phyloP scores from a whole-genome alignment of 2,888 invertebrate genomes.

The Cristatella mucedo region DNA sequence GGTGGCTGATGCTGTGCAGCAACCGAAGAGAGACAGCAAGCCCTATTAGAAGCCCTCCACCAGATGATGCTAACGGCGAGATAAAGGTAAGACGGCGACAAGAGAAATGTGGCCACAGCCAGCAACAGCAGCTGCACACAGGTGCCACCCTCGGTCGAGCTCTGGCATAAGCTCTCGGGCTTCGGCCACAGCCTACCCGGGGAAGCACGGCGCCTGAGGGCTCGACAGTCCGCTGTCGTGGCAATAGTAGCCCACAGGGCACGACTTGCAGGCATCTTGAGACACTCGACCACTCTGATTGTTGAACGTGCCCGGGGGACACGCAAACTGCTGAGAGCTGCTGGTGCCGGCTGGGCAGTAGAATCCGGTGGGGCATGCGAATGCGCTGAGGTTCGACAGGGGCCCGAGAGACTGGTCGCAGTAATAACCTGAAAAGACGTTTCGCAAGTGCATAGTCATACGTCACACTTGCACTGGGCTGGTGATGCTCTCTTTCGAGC shows the following conservation, averaged over 20 bases:
- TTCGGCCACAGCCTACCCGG: conserved; percentile 22
- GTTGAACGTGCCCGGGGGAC: conserved; percentile 30
- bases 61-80: too few relatives aligned
- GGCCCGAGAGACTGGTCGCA: conserved; percentile 20
- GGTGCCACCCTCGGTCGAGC: neutral
- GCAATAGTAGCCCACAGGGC: conserved; percentile 30
- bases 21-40: too few relatives aligned
- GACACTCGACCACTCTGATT: conserved; percentile 19
- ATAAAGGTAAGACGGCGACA: too few relatives aligned
- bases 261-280: conserved; percentile 23
- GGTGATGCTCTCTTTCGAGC: too few relatives aligned
- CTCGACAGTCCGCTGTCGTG: conserved; percentile 23
- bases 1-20: too few relatives aligned
- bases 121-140: too few relatives aligned
- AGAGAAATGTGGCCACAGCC: too few relatives aligned
- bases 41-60: too few relatives aligned
- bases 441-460: too few relatives aligned
- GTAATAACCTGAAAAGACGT: conserved; percentile 20
- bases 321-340: conserved; percentile 21
- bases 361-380: conserved; percentile 22
- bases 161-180: neutral
- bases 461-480: too few relatives aligned
- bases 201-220: conserved; percentile 28
- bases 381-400: conserved; percentile 19
- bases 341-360: conserved; percentile 23